phyloP scores from a whole-genome alignment of 2,888 invertebrate genomes.

The Anaspis maculata region DNA sequence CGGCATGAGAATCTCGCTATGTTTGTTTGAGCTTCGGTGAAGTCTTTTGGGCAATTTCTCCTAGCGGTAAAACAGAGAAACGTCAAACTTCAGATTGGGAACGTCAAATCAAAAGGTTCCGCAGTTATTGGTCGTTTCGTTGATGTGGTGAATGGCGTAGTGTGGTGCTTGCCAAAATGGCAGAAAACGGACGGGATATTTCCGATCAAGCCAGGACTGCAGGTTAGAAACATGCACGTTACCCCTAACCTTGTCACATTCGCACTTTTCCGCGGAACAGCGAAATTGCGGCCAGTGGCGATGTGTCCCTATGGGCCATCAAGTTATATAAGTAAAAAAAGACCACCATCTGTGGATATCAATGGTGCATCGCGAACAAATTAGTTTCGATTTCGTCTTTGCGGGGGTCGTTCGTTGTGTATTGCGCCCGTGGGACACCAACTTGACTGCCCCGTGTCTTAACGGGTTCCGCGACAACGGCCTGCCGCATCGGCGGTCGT shows the following conservation, averaged over 20 bases:
- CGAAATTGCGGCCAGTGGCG: too few relatives aligned
- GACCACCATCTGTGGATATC: slow-evolving; percentile 40
- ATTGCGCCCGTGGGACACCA: too few relatives aligned
- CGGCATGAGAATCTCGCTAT: too few relatives aligned
- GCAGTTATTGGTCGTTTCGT: slow-evolving; percentile 34
- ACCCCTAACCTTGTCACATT: slow-evolving; percentile 7
- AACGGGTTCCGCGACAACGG: too few relatives aligned
- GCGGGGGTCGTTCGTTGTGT: too few relatives aligned
- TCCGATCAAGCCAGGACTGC: slow-evolving; percentile 38
- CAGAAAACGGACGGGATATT: slow-evolving; percentile 42
- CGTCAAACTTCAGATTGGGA: slow-evolving; percentile 11
- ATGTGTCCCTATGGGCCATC: slow-evolving; percentile 20
- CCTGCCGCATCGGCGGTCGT: too few relatives aligned
- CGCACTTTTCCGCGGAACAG: background rate
- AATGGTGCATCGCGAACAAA: too few relatives aligned
- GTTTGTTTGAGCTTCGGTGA: too few relatives aligned
- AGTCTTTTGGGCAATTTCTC: too few relatives aligned
- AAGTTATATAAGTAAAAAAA: slow-evolving; percentile 39
- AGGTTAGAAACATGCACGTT: slow-evolving; percentile 39
- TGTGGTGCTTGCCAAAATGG: slow-evolving; percentile 40
- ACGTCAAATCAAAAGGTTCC: slow-evolving; percentile 12
- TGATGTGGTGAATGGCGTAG: slow-evolving; percentile 31
- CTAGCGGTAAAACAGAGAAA: too few relatives aligned
- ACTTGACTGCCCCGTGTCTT: too few relatives aligned
- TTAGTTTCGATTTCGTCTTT: too few relatives aligned